Evolutionary conservation across 2,797 vertebrate genomes (phyloP).

Genomic region (Paratrypauchen microcephalus): DNA sequence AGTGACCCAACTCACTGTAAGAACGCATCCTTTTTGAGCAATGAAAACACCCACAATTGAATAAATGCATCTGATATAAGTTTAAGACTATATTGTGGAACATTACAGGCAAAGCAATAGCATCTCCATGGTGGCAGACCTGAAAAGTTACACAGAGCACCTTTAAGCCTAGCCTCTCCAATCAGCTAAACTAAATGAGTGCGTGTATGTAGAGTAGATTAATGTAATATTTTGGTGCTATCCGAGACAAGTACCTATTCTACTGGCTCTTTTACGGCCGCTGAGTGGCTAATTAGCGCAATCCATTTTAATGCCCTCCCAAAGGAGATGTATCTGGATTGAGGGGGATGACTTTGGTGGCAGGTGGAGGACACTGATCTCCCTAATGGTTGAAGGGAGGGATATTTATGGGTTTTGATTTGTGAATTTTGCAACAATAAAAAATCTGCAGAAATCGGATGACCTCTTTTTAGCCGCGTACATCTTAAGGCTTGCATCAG

Average conservation of each 20-base stretch:
- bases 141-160: too few species aligned
- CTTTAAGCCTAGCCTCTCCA: conserved; percentile 30
- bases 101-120: too few species aligned
- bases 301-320: conserved; percentile 86
- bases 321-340: conserved; percentile 71
- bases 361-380: conserved; percentile 82
- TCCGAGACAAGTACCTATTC: conserved; percentile 12
- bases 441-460: conserved; percentile 65
- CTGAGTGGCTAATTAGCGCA: conserved; percentile 84
- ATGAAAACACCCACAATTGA: too few species aligned
- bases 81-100: too few species aligned
- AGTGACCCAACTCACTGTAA: too few species aligned
- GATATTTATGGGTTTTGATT: conserved; percentile 67
- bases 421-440: conserved; percentile 65
- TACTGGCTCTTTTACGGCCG: conserved; percentile 44
- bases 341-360: conserved; percentile 75
- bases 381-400: conserved; percentile 72
- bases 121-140: too few species aligned
- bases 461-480: conserved; percentile 79
- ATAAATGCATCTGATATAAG: too few species aligned
- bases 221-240: conserved; percentile 21
- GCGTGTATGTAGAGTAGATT: conserved; percentile 43
- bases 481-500: conserved; percentile 69
- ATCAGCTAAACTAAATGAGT: conserved; percentile 12
- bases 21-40: too few species aligned